phyloP scores from a whole-genome alignment of 2,888 invertebrate species.

The Chrysotoxum bicinctum region DNA sequence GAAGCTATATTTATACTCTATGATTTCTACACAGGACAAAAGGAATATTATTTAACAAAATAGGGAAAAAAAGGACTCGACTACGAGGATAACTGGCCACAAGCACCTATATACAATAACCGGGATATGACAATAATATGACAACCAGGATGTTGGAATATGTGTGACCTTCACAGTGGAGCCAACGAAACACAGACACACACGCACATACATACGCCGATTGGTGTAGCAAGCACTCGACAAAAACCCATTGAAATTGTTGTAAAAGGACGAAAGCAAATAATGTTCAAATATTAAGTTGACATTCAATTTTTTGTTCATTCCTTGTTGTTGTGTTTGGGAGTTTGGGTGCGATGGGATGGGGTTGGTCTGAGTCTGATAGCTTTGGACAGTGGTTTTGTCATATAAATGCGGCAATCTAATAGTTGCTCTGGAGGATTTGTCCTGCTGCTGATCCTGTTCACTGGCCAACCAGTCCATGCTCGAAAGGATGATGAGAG shows the following conservation, averaged over 20 bases:
- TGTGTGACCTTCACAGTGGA: slow-evolving; percentile 49
- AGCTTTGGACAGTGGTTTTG: slow-evolving; percentile 58
- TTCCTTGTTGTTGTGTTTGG: slow-evolving; percentile 26
- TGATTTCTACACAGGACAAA: slow-evolving; percentile 13
- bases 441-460: slow-evolving; percentile 55
- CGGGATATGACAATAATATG: slow-evolving; percentile 50
- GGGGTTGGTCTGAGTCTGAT: slow-evolving; percentile 18
- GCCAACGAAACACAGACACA: slow-evolving; percentile 16
- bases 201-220: background rate
- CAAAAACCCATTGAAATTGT: slow-evolving; percentile 68
- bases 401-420: slow-evolving; percentile 66
- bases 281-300: slow-evolving; percentile 73
- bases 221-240: slow-evolving; percentile 20
- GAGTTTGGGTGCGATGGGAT: background rate
- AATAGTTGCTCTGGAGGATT: slow-evolving; percentile 58
- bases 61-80: slow-evolving; percentile 7
- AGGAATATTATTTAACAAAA: slow-evolving; percentile 17
- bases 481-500: slow-evolving; percentile 51
- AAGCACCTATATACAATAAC: slow-evolving; percentile 53
- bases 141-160: slow-evolving; percentile 17
- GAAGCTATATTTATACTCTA: slow-evolving; percentile 18
- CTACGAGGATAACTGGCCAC: slow-evolving; percentile 18
- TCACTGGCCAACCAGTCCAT: slow-evolving; percentile 17
- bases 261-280: slow-evolving; percentile 71
- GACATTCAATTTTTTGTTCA: slow-evolving; percentile 63